These are phyloP conservation scores for Chironomus tentans DNA, from an alignment of 2,888 invertebrate genomes.

Conservation along the genomic window DNA sequence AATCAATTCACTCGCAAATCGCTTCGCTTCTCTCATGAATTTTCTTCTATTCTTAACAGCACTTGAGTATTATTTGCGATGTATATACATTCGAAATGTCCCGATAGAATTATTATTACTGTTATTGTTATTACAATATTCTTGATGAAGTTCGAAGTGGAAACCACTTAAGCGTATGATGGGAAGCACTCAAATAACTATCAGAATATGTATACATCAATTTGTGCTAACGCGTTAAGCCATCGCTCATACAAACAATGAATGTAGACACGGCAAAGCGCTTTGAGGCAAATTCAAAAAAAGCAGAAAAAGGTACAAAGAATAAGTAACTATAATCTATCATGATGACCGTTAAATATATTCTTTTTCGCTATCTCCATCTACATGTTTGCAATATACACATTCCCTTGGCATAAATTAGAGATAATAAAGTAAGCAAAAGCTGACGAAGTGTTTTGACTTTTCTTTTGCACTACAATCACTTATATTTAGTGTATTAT, in stretches of 20 bases:
- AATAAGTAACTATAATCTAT: not conserved
- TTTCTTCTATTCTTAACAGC: too few relatives aligned
- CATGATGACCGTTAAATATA: not conserved
- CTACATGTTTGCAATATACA: not conserved
- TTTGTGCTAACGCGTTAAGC: not conserved
- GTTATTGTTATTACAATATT: too few relatives aligned
- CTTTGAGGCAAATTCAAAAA: too few relatives aligned
- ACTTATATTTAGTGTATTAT: not conserved
- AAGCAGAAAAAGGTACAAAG: not conserved
- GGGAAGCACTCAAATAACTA: not conserved
- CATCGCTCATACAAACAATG: not conserved
- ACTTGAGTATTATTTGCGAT: too few relatives aligned
- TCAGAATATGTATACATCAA: not conserved
- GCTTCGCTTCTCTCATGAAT: not conserved
- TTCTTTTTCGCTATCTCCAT: not conserved
- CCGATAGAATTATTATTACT: too few relatives aligned
- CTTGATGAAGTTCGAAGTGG: not conserved
- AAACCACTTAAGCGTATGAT: not conserved
- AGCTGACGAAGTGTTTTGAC: not conserved
- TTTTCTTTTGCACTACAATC: not conserved
- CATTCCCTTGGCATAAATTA: not conserved
- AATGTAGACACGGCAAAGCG: not conserved
- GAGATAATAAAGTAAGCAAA: not conserved
- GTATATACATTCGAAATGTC: not conserved
- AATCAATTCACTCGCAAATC: not conserved